phyloP scores from a whole-genome alignment of 2,113 vertebrate genomes.

The Edolisoma coerulescens region DNA sequence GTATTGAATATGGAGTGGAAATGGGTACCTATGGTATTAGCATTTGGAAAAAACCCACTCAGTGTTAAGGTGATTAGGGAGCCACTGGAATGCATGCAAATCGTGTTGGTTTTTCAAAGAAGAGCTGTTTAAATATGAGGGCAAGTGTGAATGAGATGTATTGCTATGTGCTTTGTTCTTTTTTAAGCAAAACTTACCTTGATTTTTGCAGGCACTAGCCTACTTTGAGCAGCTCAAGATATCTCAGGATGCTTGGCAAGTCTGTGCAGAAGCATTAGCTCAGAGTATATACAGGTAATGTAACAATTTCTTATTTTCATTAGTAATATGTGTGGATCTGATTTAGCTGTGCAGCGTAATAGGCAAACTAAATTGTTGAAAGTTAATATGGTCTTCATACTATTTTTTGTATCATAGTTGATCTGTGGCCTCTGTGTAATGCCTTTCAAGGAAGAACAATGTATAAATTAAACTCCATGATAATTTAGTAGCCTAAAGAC shows the following conservation, averaged over 20 bases:
- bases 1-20: not conserved
- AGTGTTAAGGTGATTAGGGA: not conserved
- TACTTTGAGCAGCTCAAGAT: conserved; percentile 98
- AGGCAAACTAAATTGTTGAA: not conserved
- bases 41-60: not conserved
- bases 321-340: not conserved
- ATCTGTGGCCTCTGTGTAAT: not conserved
- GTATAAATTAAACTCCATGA: not conserved
- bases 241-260: conserved; percentile 95
- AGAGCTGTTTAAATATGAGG: not conserved
- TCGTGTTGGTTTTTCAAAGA: not conserved
- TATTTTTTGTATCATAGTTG: not conserved
- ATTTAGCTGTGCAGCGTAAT: not conserved
- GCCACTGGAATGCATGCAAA: not conserved
- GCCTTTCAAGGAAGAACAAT: not conserved
- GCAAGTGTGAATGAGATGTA: not conserved
- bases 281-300: conserved; percentile 90
- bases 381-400: not conserved
- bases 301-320: not conserved
- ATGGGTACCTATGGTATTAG: not conserved
- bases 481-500: not conserved
- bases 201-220: conserved; percentile 82
- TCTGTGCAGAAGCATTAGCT: conserved; percentile 91
- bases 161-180: not conserved
- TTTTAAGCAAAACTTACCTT: not conserved